A percentile compares a stretch with the other conserved stretches of the same genome.
These are phyloP conservation scores for Phallusia fumigata DNA, from an alignment of 23 tunicate species.

Conservation along the genomic window DNA sequence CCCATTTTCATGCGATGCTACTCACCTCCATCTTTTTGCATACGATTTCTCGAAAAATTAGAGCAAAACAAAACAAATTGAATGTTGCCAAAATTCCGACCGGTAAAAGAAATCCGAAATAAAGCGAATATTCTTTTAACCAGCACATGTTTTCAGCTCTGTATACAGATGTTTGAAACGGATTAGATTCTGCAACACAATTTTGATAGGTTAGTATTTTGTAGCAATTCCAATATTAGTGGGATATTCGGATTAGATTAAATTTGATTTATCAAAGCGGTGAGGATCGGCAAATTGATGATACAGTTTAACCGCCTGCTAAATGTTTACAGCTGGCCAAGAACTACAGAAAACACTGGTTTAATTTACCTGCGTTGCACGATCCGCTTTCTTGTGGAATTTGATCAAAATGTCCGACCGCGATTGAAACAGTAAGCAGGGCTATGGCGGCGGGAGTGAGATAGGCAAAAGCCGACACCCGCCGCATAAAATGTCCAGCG, in stretches of 20 bases:
- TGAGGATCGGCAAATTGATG: too few species aligned
- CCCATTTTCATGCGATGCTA: neutral
- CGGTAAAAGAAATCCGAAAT: constrained; percentile 69
- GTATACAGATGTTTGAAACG: constrained; percentile 25
- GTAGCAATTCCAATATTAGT: too few species aligned
- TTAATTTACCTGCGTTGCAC: neutral
- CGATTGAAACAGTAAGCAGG: neutral
- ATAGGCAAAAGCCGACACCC: constrained; percentile 6
- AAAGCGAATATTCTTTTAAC: constrained; percentile 47
- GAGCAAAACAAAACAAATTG: constrained; percentile 24
- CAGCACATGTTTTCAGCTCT: constrained; percentile 62
- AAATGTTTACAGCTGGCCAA: neutral
- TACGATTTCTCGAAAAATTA: constrained; percentile 30
- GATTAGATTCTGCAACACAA: neutral
- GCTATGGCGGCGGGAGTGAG: neutral
- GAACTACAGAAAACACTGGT: neutral
- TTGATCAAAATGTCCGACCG: constrained; percentile 13
- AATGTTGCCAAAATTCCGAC: constrained; percentile 48
- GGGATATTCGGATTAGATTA: too few species aligned
- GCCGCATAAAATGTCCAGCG: neutral
- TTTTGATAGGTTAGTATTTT: neutral
- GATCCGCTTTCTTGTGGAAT: neutral
- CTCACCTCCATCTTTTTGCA: constrained; percentile 26
- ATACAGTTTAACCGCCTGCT: too few species aligned
- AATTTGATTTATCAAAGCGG: too few species aligned